Conservation (phyloP, 2,888 invertebrate species). For the Beris chalybata region DNA sequence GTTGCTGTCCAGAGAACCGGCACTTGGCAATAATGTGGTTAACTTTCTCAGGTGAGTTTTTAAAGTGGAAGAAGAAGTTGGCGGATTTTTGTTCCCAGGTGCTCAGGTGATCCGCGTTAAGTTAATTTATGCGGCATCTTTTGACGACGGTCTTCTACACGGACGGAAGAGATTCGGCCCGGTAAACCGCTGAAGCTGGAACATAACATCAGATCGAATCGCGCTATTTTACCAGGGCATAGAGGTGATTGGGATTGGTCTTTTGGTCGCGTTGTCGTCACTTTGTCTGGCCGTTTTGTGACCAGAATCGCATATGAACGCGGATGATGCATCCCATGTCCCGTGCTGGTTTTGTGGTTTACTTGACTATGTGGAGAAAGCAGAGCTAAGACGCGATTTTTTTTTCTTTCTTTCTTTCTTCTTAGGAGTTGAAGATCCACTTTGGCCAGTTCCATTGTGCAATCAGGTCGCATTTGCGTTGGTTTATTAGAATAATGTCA, state of each 20-base stretch:
- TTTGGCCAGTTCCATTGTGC: constrained; percentile 14
- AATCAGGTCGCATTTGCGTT: constrained; percentile 20
- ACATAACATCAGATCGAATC: too few relatives aligned
- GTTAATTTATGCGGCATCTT: constrained; percentile 1
- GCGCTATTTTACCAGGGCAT: too few relatives aligned
- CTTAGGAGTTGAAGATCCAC: not conserved
- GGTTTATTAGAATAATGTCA: constrained; percentile 25
- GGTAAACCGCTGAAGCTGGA: too few relatives aligned
- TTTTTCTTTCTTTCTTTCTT: not conserved
- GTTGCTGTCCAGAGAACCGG: constrained; percentile 69
- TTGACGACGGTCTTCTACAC: too few relatives aligned
- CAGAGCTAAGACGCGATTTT: constrained; percentile 3
- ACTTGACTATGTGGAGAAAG: constrained; percentile 21
- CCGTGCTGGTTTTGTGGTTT: constrained; percentile 14
- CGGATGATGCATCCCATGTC: constrained; percentile 14
- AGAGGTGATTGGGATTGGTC: constrained; percentile 8
- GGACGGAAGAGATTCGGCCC: too few relatives aligned
- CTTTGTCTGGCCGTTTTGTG: constrained; percentile 6
- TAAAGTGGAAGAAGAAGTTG: not conserved
- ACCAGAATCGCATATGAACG: constrained; percentile 22
- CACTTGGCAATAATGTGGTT: constrained; percentile 61
- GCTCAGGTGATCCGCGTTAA: not conserved
- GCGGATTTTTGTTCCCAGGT: not conserved
- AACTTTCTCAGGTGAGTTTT: constrained; percentile 51
- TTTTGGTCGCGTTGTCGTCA: constrained; percentile 2